phyloP scores from a whole-genome alignment of 2,888 invertebrate species.

The Melangyna quadrimaculata region DNA sequence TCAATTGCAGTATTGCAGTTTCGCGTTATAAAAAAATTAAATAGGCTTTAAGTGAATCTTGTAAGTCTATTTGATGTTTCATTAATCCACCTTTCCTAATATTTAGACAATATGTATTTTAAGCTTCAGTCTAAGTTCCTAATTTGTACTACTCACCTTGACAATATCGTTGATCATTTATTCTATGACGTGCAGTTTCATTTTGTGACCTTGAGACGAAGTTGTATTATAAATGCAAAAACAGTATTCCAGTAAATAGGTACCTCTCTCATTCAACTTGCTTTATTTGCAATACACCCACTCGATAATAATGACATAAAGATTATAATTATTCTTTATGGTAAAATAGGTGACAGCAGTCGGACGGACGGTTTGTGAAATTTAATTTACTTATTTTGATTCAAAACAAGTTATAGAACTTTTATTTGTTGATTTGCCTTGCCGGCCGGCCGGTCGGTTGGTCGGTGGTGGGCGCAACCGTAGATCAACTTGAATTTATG shows the following conservation, averaged over 20 bases:
- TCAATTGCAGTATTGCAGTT: no score
- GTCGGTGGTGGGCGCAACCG: neutral
- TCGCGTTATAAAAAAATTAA: no score
- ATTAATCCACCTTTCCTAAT: no score
- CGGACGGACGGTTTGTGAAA: neutral
- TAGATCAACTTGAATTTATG: neutral
- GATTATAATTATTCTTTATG: neutral
- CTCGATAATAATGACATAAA: neutral
- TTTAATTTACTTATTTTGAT: neutral
- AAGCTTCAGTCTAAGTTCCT: no score
- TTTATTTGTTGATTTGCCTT: neutral
- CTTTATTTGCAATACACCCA: neutral
- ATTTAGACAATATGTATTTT: no score
- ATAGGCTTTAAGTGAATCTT: no score
- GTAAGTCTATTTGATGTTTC: no score
- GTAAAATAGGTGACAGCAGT: neutral
- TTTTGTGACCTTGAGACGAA: neutral
- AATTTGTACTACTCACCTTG: neutral
- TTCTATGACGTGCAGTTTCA: neutral
- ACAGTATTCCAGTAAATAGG: no score
- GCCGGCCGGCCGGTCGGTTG: neutral
- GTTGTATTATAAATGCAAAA: neutral
- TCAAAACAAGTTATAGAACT: neutral
- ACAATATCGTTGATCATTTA: neutral
- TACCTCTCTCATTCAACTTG: neutral